Conservation (phyloP, 1,140 invertebrate genomes). For the Drosophila setifemur region DNA sequence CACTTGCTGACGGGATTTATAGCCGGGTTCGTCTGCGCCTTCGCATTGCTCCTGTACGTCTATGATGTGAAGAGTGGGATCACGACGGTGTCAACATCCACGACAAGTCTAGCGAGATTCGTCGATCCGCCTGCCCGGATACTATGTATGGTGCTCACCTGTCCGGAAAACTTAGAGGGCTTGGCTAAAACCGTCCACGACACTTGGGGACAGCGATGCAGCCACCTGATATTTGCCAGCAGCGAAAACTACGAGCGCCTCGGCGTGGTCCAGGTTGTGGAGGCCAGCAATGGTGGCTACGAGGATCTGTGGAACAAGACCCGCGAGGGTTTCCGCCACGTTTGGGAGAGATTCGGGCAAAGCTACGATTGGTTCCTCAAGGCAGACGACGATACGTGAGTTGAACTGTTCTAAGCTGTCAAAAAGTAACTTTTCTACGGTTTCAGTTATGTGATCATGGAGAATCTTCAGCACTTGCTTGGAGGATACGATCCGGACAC, state of each 20-base stretch:
- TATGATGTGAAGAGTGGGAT: constrained; percentile 44
- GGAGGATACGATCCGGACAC: constrained; percentile 87
- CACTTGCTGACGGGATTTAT: constrained; percentile 53
- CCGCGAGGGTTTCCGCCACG: constrained; percentile 94
- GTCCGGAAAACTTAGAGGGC: constrained; percentile 92
- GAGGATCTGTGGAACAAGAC: constrained; percentile 97
- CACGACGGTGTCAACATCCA: neutral
- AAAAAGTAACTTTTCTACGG: constrained; percentile 35
- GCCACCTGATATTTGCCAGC: constrained; percentile 94
- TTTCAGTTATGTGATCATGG: constrained; percentile 89
- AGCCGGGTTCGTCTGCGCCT: constrained; percentile 50
- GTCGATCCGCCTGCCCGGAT: constrained; percentile 86
- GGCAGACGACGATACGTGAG: constrained; percentile 96
- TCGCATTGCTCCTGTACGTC: constrained; percentile 42
- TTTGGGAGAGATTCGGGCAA: constrained; percentile 90
- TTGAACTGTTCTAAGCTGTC: constrained; percentile 37
- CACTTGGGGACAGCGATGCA: constrained; percentile 97
- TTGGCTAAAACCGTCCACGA: constrained; percentile 95
- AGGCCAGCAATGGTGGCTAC: constrained; percentile 89
- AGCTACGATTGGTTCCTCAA: constrained; percentile 96
- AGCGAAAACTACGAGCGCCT: constrained; percentile 85
- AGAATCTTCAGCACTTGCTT: constrained; percentile 95
- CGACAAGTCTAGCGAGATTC: neutral
- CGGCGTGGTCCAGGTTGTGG: constrained; percentile 84
- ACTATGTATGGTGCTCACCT: constrained; percentile 97